Evolutionary conservation across 2,797 vertebrate species (phyloP).

Genomic region (Scleropages formosus): DNA sequence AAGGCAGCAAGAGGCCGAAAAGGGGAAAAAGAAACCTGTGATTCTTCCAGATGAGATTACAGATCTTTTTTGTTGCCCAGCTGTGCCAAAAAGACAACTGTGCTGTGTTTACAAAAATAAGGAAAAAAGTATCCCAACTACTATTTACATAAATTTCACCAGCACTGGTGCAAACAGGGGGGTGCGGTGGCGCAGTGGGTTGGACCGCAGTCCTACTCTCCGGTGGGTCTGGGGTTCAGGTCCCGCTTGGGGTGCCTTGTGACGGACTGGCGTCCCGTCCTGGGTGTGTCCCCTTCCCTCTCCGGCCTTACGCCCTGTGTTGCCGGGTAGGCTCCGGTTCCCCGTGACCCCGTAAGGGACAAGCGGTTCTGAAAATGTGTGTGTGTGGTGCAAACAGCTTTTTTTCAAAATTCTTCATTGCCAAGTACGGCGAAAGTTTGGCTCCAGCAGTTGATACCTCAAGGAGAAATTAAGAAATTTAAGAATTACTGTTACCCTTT

Average conservation of each 20-base stretch:
- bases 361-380: no score
- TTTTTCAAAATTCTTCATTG: no score
- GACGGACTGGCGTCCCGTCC: no score
- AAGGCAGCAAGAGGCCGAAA: slow-evolving; percentile 7
- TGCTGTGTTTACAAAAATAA: background rate
- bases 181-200: background rate
- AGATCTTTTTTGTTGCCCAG: background rate
- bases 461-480: no score
- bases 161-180: background rate
- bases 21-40: background rate
- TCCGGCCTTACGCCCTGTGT: no score
- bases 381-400: no score
- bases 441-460: background rate
- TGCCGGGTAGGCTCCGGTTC: no score
- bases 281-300: no score
- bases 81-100: background rate
- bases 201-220: no score
- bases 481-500: background rate
- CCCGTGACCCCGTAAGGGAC: no score
- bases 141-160: background rate
- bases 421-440: background rate
- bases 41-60: background rate
- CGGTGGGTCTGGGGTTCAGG: no score
- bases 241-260: no score
- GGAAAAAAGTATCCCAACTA: background rate